Conservation (phyloP, 2,113 vertebrate genomes). For the Artemisiospiza belli region DNA sequence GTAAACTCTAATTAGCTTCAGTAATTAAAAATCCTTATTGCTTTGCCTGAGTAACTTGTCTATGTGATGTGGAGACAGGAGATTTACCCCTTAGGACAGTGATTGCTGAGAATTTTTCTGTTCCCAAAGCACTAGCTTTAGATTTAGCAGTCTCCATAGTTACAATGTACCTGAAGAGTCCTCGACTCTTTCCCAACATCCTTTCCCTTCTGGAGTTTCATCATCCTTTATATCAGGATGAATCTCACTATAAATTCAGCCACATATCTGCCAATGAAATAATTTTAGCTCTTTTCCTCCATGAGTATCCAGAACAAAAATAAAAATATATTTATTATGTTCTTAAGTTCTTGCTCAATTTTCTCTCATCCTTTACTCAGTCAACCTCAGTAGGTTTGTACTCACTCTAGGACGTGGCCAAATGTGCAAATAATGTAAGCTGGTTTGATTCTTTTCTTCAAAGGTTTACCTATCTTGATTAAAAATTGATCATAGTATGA, state of each 20-base stretch:
- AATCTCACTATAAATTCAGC: background rate
- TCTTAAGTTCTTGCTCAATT: background rate
- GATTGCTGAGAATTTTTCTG: background rate
- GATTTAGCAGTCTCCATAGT: background rate
- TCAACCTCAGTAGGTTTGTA: background rate
- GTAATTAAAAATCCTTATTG: background rate
- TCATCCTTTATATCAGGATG: background rate
- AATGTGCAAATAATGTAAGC: background rate
- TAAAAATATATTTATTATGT: background rate
- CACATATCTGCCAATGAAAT: background rate
- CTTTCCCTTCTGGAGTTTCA: background rate
- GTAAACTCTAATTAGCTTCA: background rate
- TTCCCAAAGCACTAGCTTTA: background rate
- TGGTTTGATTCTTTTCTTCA: background rate
- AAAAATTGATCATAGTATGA: constrained; percentile 21
- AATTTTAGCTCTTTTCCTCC: background rate
- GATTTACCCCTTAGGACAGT: background rate
- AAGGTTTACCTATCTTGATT: constrained; percentile 48
- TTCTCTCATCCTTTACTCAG: background rate
- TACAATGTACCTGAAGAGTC: background rate
- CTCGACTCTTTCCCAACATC: background rate
- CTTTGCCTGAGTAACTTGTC: background rate
- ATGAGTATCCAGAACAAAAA: background rate
- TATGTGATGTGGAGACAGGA: background rate
- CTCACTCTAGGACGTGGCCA: background rate